These are phyloP conservation scores for Ifrita kowaldi DNA, from an alignment of 2,113 vertebrate genomes.

Conservation along the genomic window DNA sequence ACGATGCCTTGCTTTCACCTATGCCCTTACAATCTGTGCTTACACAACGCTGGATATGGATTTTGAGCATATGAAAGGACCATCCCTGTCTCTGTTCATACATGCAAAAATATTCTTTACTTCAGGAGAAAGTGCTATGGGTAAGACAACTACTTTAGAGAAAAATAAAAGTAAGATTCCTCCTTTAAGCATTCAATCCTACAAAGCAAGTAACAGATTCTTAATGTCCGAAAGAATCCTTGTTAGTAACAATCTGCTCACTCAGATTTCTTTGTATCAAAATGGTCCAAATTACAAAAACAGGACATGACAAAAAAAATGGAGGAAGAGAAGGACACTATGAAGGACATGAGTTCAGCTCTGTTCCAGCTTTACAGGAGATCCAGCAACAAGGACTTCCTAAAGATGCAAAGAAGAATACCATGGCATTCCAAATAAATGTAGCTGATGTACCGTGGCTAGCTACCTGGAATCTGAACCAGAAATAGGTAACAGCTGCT, in stretches of 20 bases:
- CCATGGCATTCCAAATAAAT: background rate
- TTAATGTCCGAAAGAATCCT: background rate
- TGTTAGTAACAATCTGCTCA: background rate
- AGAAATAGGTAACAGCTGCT: background rate
- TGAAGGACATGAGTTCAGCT: background rate
- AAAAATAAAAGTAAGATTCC: background rate
- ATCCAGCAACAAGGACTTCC: background rate
- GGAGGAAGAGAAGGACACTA: background rate
- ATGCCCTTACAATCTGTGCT: background rate
- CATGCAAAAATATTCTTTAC: background rate
- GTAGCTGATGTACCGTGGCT: background rate
- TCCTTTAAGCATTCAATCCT: background rate
- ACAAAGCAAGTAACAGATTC: background rate
- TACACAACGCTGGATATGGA: background rate
- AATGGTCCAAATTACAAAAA: background rate
- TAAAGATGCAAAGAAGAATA: background rate
- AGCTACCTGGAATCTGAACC: background rate
- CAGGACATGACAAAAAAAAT: background rate
- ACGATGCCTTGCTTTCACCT: background rate
- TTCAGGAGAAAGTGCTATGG: background rate
- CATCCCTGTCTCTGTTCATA: background rate
- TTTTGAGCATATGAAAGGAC: background rate
- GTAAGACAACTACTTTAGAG: background rate
- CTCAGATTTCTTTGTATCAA: background rate
- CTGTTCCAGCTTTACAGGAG: background rate